phyloP scores from a whole-genome alignment of 2,797 vertebrate genomes.

The Arremon aurantiirostris region DNA sequence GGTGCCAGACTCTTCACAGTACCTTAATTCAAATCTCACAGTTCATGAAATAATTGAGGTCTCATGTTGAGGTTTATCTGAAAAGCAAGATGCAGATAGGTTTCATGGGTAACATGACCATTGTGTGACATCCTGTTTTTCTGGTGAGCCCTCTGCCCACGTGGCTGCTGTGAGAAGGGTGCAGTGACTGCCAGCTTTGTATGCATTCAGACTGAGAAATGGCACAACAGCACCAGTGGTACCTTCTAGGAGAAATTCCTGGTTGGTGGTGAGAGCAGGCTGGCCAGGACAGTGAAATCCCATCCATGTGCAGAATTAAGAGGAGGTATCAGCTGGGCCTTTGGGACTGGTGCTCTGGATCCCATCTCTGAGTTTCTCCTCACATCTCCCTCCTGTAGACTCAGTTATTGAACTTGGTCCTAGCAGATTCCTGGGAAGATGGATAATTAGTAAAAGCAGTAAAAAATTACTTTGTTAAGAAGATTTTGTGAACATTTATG shows the following conservation, averaged over 20 bases:
- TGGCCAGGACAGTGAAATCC: neutral
- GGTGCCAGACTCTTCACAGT: neutral
- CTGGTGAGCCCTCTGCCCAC: neutral
- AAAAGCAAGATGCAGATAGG: neutral
- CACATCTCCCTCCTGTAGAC: neutral
- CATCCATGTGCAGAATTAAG: fast-evolving
- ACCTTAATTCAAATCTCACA: neutral
- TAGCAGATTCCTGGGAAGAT: neutral
- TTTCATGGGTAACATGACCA: neutral
- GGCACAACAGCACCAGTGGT: neutral
- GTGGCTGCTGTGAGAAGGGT: neutral
- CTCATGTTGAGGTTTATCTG: neutral
- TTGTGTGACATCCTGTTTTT: neutral
- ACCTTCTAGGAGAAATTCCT: neutral
- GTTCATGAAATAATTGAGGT: neutral
- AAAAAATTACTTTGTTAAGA: neutral
- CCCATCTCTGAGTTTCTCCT: neutral
- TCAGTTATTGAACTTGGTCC: neutral
- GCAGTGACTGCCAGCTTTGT: fast-evolving
- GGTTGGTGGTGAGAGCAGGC: neutral
- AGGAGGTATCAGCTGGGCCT: neutral
- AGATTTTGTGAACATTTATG: neutral
- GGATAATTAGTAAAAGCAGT: neutral
- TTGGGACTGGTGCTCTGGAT: neutral
- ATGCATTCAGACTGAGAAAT: neutral